Conservation (phyloP, 2,797 vertebrate species). For the Psittacula echo region DNA sequence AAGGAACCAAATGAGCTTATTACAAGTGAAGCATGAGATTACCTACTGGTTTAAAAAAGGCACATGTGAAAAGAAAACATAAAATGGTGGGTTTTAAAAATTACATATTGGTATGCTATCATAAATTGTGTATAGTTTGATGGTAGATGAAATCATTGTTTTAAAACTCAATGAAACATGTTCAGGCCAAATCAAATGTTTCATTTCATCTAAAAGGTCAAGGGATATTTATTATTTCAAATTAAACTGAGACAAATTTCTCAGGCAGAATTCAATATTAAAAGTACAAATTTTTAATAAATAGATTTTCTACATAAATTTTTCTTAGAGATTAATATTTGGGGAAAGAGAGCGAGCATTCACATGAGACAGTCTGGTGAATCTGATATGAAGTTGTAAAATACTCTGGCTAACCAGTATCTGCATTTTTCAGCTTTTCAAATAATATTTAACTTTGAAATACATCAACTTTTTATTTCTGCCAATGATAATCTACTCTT, state of each 20-base stretch:
- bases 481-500: neutral
- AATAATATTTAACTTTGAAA: neutral
- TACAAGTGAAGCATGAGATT: neutral
- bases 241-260: neutral
- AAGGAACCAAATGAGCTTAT: neutral
- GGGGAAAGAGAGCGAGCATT: neutral
- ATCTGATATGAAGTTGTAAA: neutral
- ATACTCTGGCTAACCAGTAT: neutral
- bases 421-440: neutral
- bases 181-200: neutral
- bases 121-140: neutral
- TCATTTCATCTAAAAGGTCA: neutral
- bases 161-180: neutral
- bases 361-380: neutral
- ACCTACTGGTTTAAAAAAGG: neutral
- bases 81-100: neutral
- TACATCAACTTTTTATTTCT: neutral
- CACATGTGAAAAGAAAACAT: rapidly evolving
- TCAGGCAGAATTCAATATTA: neutral
- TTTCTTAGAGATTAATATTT: neutral
- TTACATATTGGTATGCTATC: neutral
- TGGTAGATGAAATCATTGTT: neutral
- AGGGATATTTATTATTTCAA: neutral
- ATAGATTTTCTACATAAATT: neutral
- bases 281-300: neutral